Evolutionary conservation across 2,888 invertebrate species (phyloP).

Genomic region (Ommatoiulus sabulosus): DNA sequence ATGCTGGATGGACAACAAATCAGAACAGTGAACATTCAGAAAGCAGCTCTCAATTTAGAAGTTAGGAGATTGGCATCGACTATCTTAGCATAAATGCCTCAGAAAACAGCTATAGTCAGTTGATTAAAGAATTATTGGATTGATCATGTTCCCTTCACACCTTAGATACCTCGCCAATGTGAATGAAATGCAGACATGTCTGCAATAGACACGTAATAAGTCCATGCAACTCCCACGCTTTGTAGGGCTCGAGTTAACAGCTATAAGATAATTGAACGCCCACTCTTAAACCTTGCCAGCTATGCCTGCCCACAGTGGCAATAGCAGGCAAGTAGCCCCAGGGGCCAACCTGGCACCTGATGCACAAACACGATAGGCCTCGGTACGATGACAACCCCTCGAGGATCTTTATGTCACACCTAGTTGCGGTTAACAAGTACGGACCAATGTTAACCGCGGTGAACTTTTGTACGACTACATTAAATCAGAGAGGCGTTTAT

Average conservation of each 20-base stretch:
- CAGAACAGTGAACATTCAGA: too few relatives aligned
- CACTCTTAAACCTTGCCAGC: background rate
- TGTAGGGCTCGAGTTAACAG: background rate
- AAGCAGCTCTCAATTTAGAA: too few relatives aligned
- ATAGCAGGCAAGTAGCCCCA: background rate
- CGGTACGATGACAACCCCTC: conserved; percentile 22
- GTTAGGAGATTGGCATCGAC: too few relatives aligned
- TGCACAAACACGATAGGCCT: background rate
- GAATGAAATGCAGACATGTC: conserved; percentile 28
- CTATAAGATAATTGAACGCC: conserved; percentile 33
- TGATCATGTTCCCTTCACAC: too few relatives aligned
- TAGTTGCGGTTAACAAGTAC: background rate
- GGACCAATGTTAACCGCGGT: background rate
- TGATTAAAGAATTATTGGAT: too few relatives aligned
- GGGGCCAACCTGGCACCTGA: conserved; percentile 18
- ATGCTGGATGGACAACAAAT: too few relatives aligned
- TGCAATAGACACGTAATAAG: background rate
- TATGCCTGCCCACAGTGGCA: conserved; percentile 17
- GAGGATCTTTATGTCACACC: conserved; percentile 9
- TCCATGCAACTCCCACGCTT: background rate
- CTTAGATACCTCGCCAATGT: too few relatives aligned
- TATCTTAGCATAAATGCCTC: too few relatives aligned
- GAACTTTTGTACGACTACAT: background rate
- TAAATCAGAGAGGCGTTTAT: background rate
- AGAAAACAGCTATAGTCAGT: too few relatives aligned